These are phyloP conservation scores for Selene dorsalis DNA, from an alignment of 2,797 vertebrate genomes.

Conservation along the genomic window DNA sequence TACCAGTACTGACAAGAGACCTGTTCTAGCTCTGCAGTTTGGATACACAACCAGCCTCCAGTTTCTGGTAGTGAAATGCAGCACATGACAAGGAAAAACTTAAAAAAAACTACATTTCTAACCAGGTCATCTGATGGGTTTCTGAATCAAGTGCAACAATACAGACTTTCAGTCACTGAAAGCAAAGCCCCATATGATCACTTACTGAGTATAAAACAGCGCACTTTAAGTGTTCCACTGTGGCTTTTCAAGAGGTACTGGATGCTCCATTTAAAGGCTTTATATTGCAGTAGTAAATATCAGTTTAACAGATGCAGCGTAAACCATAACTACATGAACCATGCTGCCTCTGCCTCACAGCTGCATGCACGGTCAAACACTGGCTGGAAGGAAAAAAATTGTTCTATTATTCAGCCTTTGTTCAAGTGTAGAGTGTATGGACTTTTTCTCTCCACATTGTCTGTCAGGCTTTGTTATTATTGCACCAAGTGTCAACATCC, in stretches of 20 bases:
- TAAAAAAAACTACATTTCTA: background rate
- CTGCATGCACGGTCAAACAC: background rate
- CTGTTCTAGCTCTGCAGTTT: too few species aligned
- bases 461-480: background rate
- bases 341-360: background rate
- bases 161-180: conserved; percentile 1
- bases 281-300: background rate
- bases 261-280: conserved; percentile 4
- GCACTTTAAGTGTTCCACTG: background rate
- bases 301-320: background rate
- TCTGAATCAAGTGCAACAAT: background rate
- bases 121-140: too few species aligned
- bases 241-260: background rate
- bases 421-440: too few species aligned
- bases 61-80: background rate
- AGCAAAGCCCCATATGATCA: background rate
- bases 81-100: background rate
- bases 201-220: background rate
- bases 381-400: background rate
- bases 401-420: background rate
- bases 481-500: background rate
- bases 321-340: background rate
- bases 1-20: background rate
- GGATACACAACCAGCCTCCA: background rate
- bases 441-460: background rate